Evolutionary conservation across 2,888 invertebrate genomes (phyloP).

Genomic region (Acrobasis repandana): DNA sequence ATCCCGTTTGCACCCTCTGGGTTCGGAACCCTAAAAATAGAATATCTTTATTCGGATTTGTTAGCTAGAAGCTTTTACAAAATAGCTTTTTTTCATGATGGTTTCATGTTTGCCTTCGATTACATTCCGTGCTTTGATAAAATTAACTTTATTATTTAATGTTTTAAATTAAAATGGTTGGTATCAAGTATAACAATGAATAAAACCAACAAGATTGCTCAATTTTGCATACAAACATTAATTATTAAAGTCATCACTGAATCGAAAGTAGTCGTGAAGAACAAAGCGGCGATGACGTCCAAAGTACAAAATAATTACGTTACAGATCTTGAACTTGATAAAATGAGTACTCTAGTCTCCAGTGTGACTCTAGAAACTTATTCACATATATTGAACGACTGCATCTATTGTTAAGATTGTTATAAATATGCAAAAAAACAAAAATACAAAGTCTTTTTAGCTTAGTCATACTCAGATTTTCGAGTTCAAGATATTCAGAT

Average conservation of each 20-base stretch:
- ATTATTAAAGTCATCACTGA: slow-evolving; percentile 11
- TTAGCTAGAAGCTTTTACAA: too few species aligned
- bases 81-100: not conserved
- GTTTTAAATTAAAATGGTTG: slow-evolving; percentile 1
- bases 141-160: not conserved
- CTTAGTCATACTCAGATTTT: too few species aligned
- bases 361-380: too few species aligned
- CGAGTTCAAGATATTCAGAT: too few species aligned
- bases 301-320: not conserved
- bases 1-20: too few species aligned
- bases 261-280: slow-evolving; percentile 13
- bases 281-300: slow-evolving; percentile 18
- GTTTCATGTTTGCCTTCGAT: not conserved
- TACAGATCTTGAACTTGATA: not conserved
- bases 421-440: too few species aligned
- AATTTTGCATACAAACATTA: slow-evolving; percentile 13
- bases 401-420: too few species aligned
- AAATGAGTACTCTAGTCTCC: not conserved
- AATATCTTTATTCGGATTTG: too few species aligned
- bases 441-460: too few species aligned
- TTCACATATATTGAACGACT: too few species aligned
- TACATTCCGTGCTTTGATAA: not conserved
- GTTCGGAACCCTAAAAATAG: too few species aligned
- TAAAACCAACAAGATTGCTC: slow-evolving; percentile 11
- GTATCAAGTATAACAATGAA: not conserved